Conservation (phyloP, 2,888 invertebrate genomes). For the Drosophila glabriapex region DNA sequence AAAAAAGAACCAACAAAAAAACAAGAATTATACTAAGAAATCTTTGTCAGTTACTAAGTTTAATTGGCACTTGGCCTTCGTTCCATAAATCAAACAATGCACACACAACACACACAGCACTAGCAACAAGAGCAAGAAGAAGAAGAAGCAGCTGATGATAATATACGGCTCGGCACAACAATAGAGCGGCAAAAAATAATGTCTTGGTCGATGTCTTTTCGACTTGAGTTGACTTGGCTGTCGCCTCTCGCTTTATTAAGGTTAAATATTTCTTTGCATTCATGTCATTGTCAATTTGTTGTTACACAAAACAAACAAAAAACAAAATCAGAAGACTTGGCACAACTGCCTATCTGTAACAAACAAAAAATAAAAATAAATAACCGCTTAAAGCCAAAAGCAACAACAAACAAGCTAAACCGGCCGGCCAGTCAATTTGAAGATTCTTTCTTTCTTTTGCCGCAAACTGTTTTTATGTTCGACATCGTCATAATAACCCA, state of each 20-base stretch:
- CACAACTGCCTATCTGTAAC: constrained; percentile 40
- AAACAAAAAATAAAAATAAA: constrained; percentile 17
- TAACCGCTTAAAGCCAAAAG: constrained; percentile 21
- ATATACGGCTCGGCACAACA: constrained; percentile 41
- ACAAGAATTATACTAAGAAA: constrained; percentile 10
- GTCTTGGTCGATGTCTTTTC: constrained; percentile 50
- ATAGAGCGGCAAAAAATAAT: constrained; percentile 60
- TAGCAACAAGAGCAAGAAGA: constrained; percentile 8
- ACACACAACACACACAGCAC: constrained; percentile 16
- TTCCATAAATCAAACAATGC: constrained; percentile 74
- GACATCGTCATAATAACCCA: constrained; percentile 69
- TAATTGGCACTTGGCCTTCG: constrained; percentile 80
- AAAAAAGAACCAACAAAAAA: too few species aligned
- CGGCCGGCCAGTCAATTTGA: constrained; percentile 28
- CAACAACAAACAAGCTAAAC: constrained; percentile 15
- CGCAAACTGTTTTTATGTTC: constrained; percentile 50
- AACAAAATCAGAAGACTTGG: constrained; percentile 13
- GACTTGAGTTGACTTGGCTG: constrained; percentile 8
- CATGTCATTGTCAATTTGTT: constrained; percentile 82
- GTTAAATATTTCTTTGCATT: constrained; percentile 80
- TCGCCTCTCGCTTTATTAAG: constrained; percentile 63
- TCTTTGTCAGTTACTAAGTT: constrained; percentile 55
- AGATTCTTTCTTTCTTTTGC: constrained; percentile 50
- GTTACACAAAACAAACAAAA: constrained; percentile 63
- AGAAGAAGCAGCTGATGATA: constrained; percentile 24